These are phyloP conservation scores for Oophaga pumilio DNA, from an alignment of 2,113 vertebrate species.

Conservation along the genomic window DNA sequence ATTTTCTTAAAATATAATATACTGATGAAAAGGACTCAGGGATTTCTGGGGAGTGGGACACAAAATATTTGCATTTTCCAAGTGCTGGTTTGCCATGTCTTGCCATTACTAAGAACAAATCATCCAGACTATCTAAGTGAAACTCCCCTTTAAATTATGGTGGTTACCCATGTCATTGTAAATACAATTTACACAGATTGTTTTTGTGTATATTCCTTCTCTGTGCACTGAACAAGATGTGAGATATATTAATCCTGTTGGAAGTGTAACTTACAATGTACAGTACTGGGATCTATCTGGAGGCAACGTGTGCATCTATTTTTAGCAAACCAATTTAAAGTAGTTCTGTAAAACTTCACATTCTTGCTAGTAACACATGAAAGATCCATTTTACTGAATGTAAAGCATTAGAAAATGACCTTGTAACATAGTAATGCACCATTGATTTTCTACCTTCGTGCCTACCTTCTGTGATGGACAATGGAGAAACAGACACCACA, in stretches of 20 bases:
- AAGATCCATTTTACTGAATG: conserved; percentile 36
- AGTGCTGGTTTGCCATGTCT: no score
- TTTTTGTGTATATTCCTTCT: no score
- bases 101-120: no score
- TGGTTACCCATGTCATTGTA: no score
- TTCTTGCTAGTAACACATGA: conserved; percentile 24
- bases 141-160: no score
- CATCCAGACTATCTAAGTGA: no score
- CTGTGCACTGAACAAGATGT: not conserved
- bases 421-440: not conserved
- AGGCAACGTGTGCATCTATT: conserved; percentile 12
- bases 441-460: conserved; percentile 19
- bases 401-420: conserved; percentile 33
- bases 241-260: not conserved
- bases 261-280: not conserved
- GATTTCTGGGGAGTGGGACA: no score
- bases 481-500: not conserved
- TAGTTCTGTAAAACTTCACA: conserved; percentile 37
- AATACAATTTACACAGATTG: no score
- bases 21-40: no score
- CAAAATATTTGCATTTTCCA: no score
- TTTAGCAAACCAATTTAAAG: conserved; percentile 26
- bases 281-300: conserved; percentile 1
- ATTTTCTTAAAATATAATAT: no score
- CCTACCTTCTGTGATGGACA: not conserved